Percentiles rank a stretch among this genome's conserved stretches.
Evolutionary conservation across 2,797 vertebrate species (phyloP).

Genomic region (Limosa lapponica): DNA sequence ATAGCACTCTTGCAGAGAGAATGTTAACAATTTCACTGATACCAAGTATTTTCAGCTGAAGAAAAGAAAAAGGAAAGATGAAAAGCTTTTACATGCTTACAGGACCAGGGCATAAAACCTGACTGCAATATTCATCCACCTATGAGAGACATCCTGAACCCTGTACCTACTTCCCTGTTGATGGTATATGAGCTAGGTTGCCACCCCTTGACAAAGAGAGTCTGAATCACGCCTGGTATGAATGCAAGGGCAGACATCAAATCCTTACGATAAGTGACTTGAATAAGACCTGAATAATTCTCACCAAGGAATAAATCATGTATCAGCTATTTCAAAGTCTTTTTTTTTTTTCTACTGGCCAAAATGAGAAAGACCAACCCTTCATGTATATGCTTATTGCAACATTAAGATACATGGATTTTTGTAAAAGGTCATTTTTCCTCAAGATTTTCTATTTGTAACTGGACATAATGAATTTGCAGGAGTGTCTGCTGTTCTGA

Average conservation of each 20-base stretch:
- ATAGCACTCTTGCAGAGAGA: neutral
- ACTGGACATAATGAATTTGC: neutral
- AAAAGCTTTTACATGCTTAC: neutral
- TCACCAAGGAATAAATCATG: neutral
- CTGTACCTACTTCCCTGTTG: neutral
- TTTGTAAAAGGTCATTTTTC: neutral
- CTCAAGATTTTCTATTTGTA: neutral
- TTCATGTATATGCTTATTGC: neutral
- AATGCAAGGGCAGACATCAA: neutral
- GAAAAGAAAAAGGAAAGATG: neutral
- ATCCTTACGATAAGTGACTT: neutral
- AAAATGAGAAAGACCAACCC: neutral
- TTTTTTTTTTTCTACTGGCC: neutral
- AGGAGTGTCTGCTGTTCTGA: neutral
- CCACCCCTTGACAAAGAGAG: neutral
- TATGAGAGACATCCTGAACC: neutral
- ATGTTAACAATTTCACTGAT: neutral
- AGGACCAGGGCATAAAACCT: neutral
- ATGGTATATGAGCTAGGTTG: neutral
- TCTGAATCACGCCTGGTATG: neutral
- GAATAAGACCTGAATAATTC: neutral
- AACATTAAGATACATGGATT: neutral
- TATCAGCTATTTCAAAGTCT: neutral
- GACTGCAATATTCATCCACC: neutral
- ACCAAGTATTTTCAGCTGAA: neutral